phyloP scores from a whole-genome alignment of 1,140 invertebrate species.

The Orchesella cincta region DNA sequence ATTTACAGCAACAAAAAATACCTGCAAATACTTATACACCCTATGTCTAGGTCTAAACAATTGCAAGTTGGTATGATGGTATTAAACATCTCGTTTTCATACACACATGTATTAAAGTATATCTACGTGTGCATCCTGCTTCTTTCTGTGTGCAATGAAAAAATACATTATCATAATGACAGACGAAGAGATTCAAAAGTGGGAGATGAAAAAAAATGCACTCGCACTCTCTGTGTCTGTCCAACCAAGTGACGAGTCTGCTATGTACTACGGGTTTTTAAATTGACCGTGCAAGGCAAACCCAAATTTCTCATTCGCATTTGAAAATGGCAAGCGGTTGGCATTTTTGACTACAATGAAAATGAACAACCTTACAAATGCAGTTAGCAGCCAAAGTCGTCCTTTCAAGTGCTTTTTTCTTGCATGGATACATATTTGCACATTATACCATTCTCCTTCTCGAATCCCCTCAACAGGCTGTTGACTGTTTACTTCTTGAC shows the following conservation, averaged over 20 bases:
- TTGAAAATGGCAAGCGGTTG: neutral
- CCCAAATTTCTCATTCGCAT: neutral
- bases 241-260: neutral
- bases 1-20: too few relatives aligned
- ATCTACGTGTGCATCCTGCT: neutral
- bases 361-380: neutral
- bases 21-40: too few relatives aligned
- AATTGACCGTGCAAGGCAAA: constrained; percentile 4
- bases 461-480: neutral
- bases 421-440: neutral
- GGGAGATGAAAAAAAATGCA: neutral
- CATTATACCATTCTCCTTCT: neutral
- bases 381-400: neutral
- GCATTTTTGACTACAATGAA: neutral
- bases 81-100: neutral
- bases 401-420: too few relatives aligned
- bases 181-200: neutral
- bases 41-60: neutral
- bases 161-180: neutral
- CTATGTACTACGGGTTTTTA: neutral
- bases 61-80: neutral
- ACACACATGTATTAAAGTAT: too few relatives aligned
- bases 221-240: neutral
- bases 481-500: neutral
- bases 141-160: neutral